Evolutionary conservation across 1,140 invertebrate species (phyloP).

Genomic region (Platorchestia sp.): DNA sequence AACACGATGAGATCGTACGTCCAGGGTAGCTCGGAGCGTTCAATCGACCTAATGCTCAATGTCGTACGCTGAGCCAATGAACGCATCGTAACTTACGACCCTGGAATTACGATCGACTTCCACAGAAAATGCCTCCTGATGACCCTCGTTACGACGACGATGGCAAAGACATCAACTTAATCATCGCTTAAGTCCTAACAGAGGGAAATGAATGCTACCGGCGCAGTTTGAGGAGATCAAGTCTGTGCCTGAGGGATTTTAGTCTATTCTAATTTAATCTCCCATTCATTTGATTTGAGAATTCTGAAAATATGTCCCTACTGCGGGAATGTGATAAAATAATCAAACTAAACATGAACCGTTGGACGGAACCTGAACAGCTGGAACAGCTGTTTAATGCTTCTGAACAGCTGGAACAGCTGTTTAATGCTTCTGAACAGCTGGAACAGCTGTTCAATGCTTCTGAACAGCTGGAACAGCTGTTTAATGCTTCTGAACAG

Average conservation of each 20-base stretch:
- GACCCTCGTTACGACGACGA: background rate
- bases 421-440: no score
- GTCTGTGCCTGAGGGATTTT: background rate
- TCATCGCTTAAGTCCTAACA: background rate
- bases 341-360: background rate
- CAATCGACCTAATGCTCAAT: background rate
- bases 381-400: no score
- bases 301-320: no score
- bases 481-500: no score
- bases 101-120: background rate
- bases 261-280: background rate
- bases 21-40: background rate
- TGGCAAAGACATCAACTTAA: constrained; percentile 1
- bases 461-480: no score
- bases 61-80: background rate
- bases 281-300: background rate
- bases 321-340: background rate
- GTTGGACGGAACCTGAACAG: background rate
- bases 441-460: no score
- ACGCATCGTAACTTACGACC: background rate
- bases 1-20: background rate
- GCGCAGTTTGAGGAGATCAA: background rate
- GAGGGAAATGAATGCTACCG: background rate
- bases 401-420: no score
- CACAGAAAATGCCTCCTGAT: background rate